Evolutionary conservation across 2,888 invertebrate species (phyloP).

Genomic region (Rhabditoides inermis): DNA sequence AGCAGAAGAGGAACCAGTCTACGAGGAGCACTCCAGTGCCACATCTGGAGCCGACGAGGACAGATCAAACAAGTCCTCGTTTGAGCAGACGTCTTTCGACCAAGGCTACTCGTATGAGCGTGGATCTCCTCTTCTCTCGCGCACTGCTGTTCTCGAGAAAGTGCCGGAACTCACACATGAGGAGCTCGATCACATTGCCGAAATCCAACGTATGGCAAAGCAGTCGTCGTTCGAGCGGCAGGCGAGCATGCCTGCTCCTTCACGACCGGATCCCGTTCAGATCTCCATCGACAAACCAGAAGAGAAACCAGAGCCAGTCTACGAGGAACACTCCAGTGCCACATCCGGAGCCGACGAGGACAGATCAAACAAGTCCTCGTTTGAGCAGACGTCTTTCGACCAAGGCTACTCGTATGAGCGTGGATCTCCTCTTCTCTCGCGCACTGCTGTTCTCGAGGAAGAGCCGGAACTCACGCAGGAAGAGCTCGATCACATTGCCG

Average conservation of each 20-base stretch:
- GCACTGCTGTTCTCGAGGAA: no score
- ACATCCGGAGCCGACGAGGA: not conserved
- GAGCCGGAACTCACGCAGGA: no score
- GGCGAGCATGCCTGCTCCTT: no score
- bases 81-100: no score
- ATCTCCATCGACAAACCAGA: not conserved
- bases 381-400: no score
- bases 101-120: not conserved
- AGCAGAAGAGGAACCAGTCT: not conserved
- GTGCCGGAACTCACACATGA: no score
- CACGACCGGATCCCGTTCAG: not conserved
- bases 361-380: no score
- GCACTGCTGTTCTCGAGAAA: not conserved
- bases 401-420: no score
- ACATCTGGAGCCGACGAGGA: constrained; percentile 4
- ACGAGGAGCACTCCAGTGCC: not conserved
- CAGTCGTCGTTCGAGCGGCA: constrained; percentile 5
- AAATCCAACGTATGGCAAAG: constrained; percentile 6
- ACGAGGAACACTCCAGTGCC: constrained; percentile 5
- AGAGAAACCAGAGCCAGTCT: not conserved
- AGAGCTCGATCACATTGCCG: no score
- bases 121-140: not conserved
- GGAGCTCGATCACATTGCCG: constrained; percentile 10
- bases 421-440: no score
- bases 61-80: no score